Evolutionary conservation across 2,113 vertebrate species (phyloP).

Genomic region (Peromyscus californicus): DNA sequence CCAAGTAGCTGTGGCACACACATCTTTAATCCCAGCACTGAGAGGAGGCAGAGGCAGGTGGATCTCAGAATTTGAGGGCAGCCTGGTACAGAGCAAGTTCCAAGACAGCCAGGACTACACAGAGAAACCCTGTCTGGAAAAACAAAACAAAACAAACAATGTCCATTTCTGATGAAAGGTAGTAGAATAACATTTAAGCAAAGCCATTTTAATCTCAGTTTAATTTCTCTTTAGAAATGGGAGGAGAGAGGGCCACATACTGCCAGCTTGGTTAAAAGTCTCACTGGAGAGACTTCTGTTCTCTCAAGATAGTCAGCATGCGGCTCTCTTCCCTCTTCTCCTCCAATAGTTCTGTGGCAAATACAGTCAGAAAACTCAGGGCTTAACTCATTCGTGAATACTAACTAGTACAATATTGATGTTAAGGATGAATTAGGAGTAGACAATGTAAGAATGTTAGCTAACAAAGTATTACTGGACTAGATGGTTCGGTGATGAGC

Average conservation of each 20-base stretch:
- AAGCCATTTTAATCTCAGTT: not conserved
- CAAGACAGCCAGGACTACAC: not conserved
- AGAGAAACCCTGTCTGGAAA: not conserved
- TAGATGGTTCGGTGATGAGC: constrained; percentile 39
- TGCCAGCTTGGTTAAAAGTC: not conserved
- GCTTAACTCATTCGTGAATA: constrained; percentile 21
- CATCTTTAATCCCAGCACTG: not conserved
- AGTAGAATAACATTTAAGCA: not conserved
- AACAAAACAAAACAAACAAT: not conserved
- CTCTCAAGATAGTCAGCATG: not conserved
- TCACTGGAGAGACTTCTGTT: not conserved
- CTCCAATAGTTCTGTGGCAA: not conserved
- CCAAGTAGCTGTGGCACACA: not conserved
- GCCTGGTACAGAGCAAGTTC: not conserved
- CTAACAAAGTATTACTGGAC: constrained; percentile 47
- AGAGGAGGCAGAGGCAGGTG: not conserved
- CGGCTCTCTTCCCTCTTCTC: not conserved
- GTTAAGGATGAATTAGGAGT: constrained; percentile 17
- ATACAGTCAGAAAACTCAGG: constrained; percentile 17
- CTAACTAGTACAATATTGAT: constrained; percentile 17
- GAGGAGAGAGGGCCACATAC: not conserved
- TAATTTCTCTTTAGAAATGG: constrained; percentile 51
- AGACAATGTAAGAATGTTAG: constrained; percentile 58
- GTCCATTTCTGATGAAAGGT: constrained; percentile 33
- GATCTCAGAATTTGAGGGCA: not conserved